Evolutionary conservation across 2,797 vertebrate genomes (phyloP), one percentile per base, ranked within the genome.

Genomic region (Acridotheres tristis): DNA sequence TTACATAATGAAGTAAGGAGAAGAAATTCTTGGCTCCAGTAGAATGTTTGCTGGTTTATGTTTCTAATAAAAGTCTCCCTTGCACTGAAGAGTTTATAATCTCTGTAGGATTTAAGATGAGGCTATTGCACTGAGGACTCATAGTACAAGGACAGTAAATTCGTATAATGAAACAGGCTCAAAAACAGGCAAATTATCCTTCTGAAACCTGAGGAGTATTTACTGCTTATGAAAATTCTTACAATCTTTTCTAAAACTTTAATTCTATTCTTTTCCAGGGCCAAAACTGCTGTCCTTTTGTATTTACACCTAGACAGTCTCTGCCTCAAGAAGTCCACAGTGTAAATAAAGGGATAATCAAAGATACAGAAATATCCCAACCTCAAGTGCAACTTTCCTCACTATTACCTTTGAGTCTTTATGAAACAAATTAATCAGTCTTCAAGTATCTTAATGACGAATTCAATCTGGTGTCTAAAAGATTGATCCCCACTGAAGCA

Each of bases 1-100:
- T 91, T 88, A 86, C 48, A 50, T 86, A 94, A 88, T 66, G 47
- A 94, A 85, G 54, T 68, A 53, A 85, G 32, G 36, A 68, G 43
- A 86, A 29, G 40, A 75, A 91, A 63, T 73, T n/a, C 45, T 84
- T 89, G 58, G 61, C 65, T 85, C 47, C n/a, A 22, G 11, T 30
- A 50, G 13, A 74, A 79, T 51, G 43, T 68, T 92, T 91, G 25
- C 42, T 57, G 10, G 6, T 89, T 89, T 96, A 62, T 26, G 43
- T 26, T 32, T 50, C 34, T 47, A 68, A 77, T 72, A 92, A 77
- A 95, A 89, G 23, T 51, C 65, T 80, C 21, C 27, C 26, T 86
- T 84, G 10, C 53, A 76, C 42, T 86, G 77, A 86, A 62, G 48
- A 69, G 34, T 87, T 90, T 81, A 47, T 86, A 86, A 87, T 75